These are phyloP conservation scores for Augochlorella aurata DNA, from an alignment of 2,888 invertebrate species.

Conservation along the genomic window DNA sequence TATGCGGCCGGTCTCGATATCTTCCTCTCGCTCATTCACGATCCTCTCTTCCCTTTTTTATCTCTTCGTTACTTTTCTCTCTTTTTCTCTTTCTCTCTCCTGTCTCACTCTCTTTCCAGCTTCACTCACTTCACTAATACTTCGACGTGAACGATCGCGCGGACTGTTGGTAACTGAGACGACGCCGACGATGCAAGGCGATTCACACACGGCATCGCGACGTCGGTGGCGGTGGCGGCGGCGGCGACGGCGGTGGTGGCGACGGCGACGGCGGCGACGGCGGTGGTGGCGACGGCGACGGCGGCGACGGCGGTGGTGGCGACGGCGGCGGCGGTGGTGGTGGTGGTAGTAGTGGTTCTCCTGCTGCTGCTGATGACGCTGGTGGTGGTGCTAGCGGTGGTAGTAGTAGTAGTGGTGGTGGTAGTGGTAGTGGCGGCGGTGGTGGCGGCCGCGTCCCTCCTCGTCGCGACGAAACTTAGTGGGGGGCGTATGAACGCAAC, in stretches of 20 bases:
- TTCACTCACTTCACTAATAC: constrained; percentile 50
- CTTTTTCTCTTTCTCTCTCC: constrained; percentile 14
- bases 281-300: constrained; percentile 12
- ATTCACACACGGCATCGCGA: constrained; percentile 69
- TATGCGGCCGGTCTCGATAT: constrained; percentile 22
- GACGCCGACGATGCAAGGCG: constrained; percentile 56
- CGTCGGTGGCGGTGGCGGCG: constrained; percentile 63
- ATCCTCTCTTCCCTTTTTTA: constrained; percentile 6
- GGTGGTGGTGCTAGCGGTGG: constrained; percentile 56
- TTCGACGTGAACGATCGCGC: constrained; percentile 73
- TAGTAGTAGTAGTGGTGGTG: constrained; percentile 35
- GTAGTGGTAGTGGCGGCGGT: constrained; percentile 50
- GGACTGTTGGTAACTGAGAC: constrained; percentile 78
- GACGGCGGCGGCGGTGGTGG: constrained; percentile 27
- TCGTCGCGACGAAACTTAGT: constrained; percentile 59
- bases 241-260: constrained; percentile 47
- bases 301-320: constrained; percentile 55
- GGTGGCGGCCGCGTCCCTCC: constrained; percentile 26
- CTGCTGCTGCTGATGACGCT: neutral
- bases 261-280: constrained; percentile 37
- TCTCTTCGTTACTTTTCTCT: neutral
- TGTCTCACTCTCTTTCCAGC: constrained; percentile 21
- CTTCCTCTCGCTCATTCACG: constrained; percentile 22
- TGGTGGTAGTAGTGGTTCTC: constrained; percentile 36
- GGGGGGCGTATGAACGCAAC: constrained; percentile 52